Base-by-base conservation (phyloP, 2,113 vertebrate species). In the Hypocryptadius cinnamomeus region DNA sequence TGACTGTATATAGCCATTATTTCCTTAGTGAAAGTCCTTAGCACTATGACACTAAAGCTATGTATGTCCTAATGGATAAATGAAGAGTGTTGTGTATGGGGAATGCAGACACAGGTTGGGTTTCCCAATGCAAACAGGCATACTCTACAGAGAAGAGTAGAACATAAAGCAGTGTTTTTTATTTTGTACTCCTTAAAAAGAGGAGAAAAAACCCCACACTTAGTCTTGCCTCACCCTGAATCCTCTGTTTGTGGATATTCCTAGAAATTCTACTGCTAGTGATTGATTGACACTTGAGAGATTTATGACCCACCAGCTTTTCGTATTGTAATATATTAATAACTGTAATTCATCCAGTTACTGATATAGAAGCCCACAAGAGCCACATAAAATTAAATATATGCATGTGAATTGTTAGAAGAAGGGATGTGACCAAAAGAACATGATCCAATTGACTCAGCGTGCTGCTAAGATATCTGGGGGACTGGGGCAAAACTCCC, bases 1-100 rank as follows among this genome's bases (percentile, higher is more conserved):
- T 88, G 40, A 63, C 59, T 63, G 53, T 31, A 65, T 82, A 31
- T 21, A 89, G 71, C 50, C 50, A 53, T 94, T 84, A 63, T 92
- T 79, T 93, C 66, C 81, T 89, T 61, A 72, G 59, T 39, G 39
- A 44, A 92, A 87, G 39, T 87, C 63, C 71, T 89, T 72, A 87
- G 85, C 28, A 22, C 24, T 88, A 10, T 61, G 59, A 63, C 39
- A 61, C 35, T 42, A 47, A 79, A 82, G 13, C 23, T 76, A 3
- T 61, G 3, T 51, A 19, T 69, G 39, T 82, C 61, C 50, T 66
- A 85, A 87, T 4, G 6, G 57, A 72, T 69, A 79, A 90, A 69
- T 35, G 50, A 77, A 19, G 47, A 47, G 4, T 25, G 11, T 50
- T 91, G 89, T 82, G 8, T n/a, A 30, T 37, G 30, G n/a, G 19